A percentile compares a stretch with the other conserved stretches of the same genome.
Evolutionary conservation across 92 coral and sea anemone genomes (phyloP).

Genomic region (Epizoanthus ramosus): DNA sequence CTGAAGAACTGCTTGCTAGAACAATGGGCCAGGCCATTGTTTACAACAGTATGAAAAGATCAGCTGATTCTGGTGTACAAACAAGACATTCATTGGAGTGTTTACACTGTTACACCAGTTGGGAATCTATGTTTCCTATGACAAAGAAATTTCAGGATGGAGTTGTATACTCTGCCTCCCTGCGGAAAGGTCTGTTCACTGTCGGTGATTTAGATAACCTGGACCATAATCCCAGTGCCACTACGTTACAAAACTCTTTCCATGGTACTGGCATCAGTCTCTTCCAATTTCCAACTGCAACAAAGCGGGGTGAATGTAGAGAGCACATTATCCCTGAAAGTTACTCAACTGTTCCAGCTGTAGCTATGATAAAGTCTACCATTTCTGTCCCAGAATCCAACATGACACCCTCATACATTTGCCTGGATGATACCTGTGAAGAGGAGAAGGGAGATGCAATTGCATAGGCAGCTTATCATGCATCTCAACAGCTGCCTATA

Average conservation of each 20-base stretch:
- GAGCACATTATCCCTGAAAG: conserved; percentile 13
- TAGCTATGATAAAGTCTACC: not conserved
- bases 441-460: too few relatives aligned
- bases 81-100: conserved; percentile 2
- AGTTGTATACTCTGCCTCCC: not conserved
- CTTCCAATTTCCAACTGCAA: not conserved
- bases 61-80: not conserved
- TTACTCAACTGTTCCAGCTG: conserved; percentile 34
- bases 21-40: conserved; percentile 17
- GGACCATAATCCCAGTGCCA: conserved; percentile 25
- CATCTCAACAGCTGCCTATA: too few relatives aligned
- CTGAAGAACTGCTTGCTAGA: conserved; percentile 10
- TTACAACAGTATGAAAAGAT: not conserved
- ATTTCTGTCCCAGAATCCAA: too few relatives aligned
- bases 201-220: conserved; percentile 29
- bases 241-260: conserved; percentile 1
- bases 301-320: not conserved
- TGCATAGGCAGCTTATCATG: too few relatives aligned
- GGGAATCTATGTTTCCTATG: conserved; percentile 26
- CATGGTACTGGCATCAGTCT: conserved; percentile 41
- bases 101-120: conserved; percentile 23
- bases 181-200: conserved; percentile 20
- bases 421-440: too few relatives aligned
- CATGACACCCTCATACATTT: too few relatives aligned
- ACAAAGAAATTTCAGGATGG: conserved; percentile 21